Evolutionary conservation across 2,113 vertebrate species (phyloP).

Genomic region (Lycocorax pyrrhopterus): DNA sequence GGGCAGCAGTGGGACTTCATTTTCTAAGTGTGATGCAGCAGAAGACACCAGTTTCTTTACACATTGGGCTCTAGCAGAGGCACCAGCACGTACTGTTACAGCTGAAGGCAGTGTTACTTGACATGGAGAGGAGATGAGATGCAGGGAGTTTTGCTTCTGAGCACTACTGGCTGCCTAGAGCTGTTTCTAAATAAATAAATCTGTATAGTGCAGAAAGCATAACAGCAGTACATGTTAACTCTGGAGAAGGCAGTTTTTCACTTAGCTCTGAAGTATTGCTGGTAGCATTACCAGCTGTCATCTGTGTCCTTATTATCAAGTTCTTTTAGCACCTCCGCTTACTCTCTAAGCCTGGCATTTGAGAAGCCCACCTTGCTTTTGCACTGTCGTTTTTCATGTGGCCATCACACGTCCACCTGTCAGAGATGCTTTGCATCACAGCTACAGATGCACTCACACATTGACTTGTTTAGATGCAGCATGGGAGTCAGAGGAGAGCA

Average conservation of each 20-base stretch:
- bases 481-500: background rate
- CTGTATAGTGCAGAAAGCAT: background rate
- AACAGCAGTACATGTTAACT: background rate
- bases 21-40: background rate
- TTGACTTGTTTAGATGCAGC: background rate
- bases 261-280: background rate
- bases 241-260: conserved; percentile 2
- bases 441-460: background rate
- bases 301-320: conserved; percentile 37
- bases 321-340: background rate
- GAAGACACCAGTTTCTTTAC: background rate
- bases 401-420: background rate
- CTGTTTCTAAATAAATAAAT: conserved; percentile 17
- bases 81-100: background rate
- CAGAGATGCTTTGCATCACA: background rate
- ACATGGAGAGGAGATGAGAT: background rate
- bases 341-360: background rate
- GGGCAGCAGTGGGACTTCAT: background rate
- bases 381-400: background rate
- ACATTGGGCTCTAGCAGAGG: background rate
- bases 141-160: background rate
- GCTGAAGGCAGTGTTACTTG: background rate
- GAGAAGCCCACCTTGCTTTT: conserved; percentile 21
- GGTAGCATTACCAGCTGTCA: conserved; percentile 30
- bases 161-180: background rate